Conservation (phyloP, 2,113 vertebrate genomes). For the Cygnus atratus region DNA sequence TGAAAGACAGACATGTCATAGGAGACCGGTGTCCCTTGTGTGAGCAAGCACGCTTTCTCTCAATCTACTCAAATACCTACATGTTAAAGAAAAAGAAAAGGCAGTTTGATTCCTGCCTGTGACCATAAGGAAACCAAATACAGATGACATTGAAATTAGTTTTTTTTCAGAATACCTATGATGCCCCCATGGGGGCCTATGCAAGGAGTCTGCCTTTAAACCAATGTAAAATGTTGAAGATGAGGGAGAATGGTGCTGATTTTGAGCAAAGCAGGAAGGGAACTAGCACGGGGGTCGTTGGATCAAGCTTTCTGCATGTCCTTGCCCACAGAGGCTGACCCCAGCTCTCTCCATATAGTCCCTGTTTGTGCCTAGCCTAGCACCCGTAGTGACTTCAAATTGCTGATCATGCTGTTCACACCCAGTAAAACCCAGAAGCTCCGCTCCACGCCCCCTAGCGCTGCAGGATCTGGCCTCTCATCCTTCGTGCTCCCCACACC, state of each 20-base stretch:
- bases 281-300: background rate
- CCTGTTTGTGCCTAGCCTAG: background rate
- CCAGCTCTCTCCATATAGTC: background rate
- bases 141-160: background rate
- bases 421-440: background rate
- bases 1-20: background rate
- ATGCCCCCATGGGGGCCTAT: no score
- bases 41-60: background rate
- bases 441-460: accelerated
- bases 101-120: background rate
- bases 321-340: background rate
- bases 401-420: background rate
- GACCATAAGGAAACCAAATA: background rate
- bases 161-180: background rate
- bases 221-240: background rate
- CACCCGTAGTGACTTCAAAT: background rate
- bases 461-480: background rate
- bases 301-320: background rate
- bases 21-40: background rate
- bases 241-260: accelerated
- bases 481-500: constrained; percentile 46
- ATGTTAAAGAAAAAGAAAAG: background rate
- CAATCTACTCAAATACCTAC: background rate
- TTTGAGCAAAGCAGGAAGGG: background rate
- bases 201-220: background rate